Base-by-base conservation (phyloP, 2,113 vertebrate species). In the Jaculus jaculus region DNA sequence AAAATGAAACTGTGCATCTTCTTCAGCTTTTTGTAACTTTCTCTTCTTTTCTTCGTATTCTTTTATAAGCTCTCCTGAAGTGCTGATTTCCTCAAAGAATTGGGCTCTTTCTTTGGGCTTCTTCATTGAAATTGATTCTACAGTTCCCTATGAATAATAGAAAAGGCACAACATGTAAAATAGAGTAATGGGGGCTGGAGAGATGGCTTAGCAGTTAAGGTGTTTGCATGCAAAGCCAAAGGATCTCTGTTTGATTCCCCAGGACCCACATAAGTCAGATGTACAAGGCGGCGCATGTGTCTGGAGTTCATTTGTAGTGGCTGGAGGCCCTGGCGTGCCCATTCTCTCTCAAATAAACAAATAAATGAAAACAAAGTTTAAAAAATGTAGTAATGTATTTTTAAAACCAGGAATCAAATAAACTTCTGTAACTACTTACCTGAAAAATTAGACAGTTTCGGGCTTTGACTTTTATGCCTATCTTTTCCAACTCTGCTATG, bases 371-470 rank as follows among this genome's bases (percentile, higher is more conserved):
- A n/a, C n/a, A n/a, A n/a, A n/a, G n/a, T n/a, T n/a, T n/a, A n/a
- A n/a, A n/a, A n/a, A n/a, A 84, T 34, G 65, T 1, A 81, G 37
- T n/a, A 51, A 54, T 26, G n/a, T n/a, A 72, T 79, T 90, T 94
- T 93, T 4, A 77, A 85, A 82, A 71, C 65, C 47, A 74, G 28
- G 47, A 82, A 20, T 11, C 0, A 96, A 89, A 92, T 15, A 61
- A 90, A 54, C 26, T 42, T 34, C 66, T 16, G 80, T 9, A 82
- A 86, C 90, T n/a, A 74, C 97, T 98, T 97, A 99, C 99, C 99
- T 99, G 99, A 96, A 99, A 99, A 95, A 99, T 98, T 20, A 99
- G 96, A 88, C 98, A 99, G 96, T 99, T 99, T 92, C 96, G 98
- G 63, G 98, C 98, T 98, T 98, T 99, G 90, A 98, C 98, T 96